Evolutionary conservation across 2,888 invertebrate genomes (phyloP).

Genomic region (Brachypalpus laphriformis): DNA sequence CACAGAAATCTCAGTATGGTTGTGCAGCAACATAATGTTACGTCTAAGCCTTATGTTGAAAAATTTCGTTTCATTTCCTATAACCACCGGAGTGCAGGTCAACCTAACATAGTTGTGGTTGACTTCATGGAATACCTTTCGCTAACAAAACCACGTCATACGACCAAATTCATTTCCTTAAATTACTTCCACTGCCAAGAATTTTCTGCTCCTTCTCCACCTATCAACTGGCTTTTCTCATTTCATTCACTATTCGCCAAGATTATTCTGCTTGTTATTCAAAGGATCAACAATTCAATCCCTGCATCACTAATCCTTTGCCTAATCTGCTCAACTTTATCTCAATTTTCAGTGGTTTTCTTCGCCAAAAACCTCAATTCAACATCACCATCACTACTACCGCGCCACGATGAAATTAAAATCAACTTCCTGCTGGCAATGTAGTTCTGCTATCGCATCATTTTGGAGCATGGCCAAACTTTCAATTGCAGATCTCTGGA

Average conservation of each 20-base stretch:
- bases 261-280: background rate
- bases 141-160: no score
- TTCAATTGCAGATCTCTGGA: constrained; percentile 69
- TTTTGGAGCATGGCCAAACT: constrained; percentile 66
- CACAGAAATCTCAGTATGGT: no score
- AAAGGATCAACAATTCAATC: constrained; percentile 31
- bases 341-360: constrained; percentile 12
- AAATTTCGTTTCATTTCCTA: no score
- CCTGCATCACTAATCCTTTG: constrained; percentile 20
- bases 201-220: background rate
- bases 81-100: no score
- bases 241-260: background rate
- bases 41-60: no score
- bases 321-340: constrained; percentile 39
- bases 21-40: no score
- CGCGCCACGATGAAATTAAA: constrained; percentile 50
- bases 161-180: no score
- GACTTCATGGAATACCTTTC: no score
- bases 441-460: constrained; percentile 54
- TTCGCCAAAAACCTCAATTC: constrained; percentile 30
- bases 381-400: constrained; percentile 5
- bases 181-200: no score
- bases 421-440: constrained; percentile 64
- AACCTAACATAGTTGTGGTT: no score
- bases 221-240: background rate